Base-by-base conservation (phyloP, 2,797 vertebrate genomes). In the Chromobotia macracanthus region DNA sequence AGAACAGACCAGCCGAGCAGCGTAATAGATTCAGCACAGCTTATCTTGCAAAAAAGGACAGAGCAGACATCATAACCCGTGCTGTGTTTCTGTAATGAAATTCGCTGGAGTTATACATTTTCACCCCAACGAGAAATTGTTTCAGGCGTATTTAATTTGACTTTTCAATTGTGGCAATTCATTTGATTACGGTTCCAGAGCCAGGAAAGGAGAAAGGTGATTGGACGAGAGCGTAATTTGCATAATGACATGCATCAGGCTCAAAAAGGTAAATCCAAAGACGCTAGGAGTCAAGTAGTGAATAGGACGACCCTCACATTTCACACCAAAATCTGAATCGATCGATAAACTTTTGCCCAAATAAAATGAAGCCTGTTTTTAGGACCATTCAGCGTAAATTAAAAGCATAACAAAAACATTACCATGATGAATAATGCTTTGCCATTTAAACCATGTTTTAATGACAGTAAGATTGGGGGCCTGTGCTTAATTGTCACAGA, bases 121-220 rank as follows among this genome's bases (percentile, higher is more conserved):
- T 71, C 41, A 6, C 28, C 44, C 25, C 28, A 35, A 75, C 44
- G 25, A 41, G 58, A 85, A 81, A 83, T 85, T 79, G 84, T 85
- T 84, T 85, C 80, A 85, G 82, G 72, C 66, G 5, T 75, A 83
- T 86, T 88, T 85, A 83, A 87, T 87, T 84, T 85, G 76, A 82
- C 71, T 87, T 87, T 88, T 82, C 86, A 86, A 85, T 85, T 81
- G 81, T 23, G 65, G 70, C 83, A 69, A 86, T 83, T 87, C 58
- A 85, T 83, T 81, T 81, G 80, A 86, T 86, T 86, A 84, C 50
- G 75, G 72, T 75, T 77, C 53, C 69, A 38, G 48, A 67, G 56
- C 68, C 53, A 38, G 60, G 75, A 72, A 69, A 75, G 56, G 73
- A 77, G 63, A 38, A 1, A 46, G 35, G 50, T 77, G 82, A 83